Conservation (phyloP, 1,140 invertebrate genomes). For the Cydia splendana region DNA sequence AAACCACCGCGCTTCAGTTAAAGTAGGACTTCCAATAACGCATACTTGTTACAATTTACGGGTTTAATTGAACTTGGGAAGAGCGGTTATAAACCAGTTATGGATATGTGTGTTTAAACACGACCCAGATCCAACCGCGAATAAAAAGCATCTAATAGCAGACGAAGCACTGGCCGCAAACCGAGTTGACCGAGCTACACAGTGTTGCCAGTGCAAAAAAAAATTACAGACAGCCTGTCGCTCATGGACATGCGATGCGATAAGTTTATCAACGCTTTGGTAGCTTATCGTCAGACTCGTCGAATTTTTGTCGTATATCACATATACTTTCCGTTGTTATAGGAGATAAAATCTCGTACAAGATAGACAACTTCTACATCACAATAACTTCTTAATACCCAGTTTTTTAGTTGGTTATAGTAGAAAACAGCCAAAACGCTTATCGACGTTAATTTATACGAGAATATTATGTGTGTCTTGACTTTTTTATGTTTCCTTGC, state of each 20-base stretch:
- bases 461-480: no score
- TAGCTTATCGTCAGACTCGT: not conserved
- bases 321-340: no score
- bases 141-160: conserved; percentile 27
- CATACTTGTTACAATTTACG: not conserved
- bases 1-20: not conserved
- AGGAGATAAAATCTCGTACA: no score
- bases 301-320: no score
- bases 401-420: no score
- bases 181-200: conserved; percentile 25
- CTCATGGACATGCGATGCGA: not conserved
- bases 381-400: no score
- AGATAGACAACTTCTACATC: no score
- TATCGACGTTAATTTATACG: no score
- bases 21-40: not conserved
- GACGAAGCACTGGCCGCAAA: conserved; percentile 36
- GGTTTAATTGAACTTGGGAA: not conserved
- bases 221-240: not conserved
- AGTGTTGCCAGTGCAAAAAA: conserved; percentile 43
- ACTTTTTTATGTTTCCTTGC: no score
- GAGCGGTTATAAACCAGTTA: not conserved
- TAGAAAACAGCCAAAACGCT: no score
- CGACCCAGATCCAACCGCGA: conserved; percentile 20
- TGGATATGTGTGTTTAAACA: not conserved
- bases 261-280: not conserved